Base-by-base conservation (phyloP, 2,888 invertebrate species). In the Gibbula magus region DNA sequence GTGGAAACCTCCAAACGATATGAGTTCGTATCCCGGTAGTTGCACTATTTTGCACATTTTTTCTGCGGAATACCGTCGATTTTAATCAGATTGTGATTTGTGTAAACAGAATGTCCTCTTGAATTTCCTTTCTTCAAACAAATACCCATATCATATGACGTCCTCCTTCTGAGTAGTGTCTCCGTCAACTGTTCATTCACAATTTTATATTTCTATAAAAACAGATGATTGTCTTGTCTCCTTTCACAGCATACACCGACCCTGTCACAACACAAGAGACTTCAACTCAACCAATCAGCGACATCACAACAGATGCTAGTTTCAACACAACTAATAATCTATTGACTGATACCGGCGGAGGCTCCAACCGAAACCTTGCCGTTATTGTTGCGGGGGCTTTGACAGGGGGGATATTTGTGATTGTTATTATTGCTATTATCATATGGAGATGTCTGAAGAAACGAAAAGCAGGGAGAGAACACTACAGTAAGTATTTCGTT, bases 331-430 rank as follows among this genome's bases (percentile, higher is more conserved):
- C 78, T 53, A 16, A 16, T 35, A 13, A 35, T 54, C 20, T 75
- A 20, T 32, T 75, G 3, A 52, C 25, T 53, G 70, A 61, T 7
- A 76, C 53, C 45, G 77, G 75, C 22, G 77, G 56, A n/a, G 74
- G 51, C 56, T 73, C 79, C 51, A 56, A 66, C n/a, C 77, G 77
- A 35, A 61, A 67, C 32, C 70, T 81, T 7, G 77, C 82, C 32
- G 82, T 78, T 1, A 83, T 81, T 25, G 83, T 79, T 8, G 81
- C 79, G 8, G 83, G 79, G 2, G 74, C 75, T 61, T 73, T 81
- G 13, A 82, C 82, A 22, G 82, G 70, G 18, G 82, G 77, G 16
- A 53, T 79, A 8, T 74, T 79, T 22, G 51, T 83, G 54, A 25
- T 82, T 52, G 76, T 80, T 56, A 74, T 82, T 16, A 56, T 82